phyloP scores from a whole-genome alignment of 2,113 vertebrate genomes.

The Eublepharis macularius region DNA sequence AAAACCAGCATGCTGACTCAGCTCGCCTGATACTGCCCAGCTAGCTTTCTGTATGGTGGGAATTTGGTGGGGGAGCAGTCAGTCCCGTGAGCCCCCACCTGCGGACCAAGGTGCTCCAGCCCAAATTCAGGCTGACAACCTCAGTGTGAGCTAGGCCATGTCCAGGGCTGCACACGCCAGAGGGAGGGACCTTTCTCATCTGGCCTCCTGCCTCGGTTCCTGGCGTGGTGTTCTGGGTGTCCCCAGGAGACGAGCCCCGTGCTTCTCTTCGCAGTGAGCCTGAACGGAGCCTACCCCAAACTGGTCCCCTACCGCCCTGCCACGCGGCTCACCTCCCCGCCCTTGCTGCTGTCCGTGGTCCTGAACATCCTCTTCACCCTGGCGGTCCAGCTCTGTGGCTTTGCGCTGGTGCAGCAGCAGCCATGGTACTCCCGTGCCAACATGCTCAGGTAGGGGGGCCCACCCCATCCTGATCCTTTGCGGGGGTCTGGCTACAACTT shows the following conservation, averaged over 20 bases:
- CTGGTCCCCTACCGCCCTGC: constrained; percentile 78
- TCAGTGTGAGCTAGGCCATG: neutral
- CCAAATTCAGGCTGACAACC: neutral
- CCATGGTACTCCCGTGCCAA: constrained; percentile 70
- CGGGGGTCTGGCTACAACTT: too few relatives aligned
- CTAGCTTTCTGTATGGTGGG: neutral
- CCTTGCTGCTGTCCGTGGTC: constrained; percentile 77
- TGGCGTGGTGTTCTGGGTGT: neutral
- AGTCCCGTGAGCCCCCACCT: neutral
- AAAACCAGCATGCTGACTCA: too few relatives aligned
- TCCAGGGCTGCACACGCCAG: too few relatives aligned
- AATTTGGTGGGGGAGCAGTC: neutral
- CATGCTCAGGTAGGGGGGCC: constrained; percentile 48
- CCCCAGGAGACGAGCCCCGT: neutral
- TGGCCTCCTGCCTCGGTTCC: neutral
- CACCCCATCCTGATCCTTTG: too few relatives aligned
- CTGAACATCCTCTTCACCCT: constrained; percentile 79
- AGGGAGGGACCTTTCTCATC: neutral
- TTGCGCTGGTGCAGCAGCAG: constrained; percentile 77
- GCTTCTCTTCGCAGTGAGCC: constrained; percentile 74
- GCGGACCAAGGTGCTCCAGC: neutral
- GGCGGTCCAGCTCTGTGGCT: constrained; percentile 73
- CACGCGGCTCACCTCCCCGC: constrained; percentile 75
- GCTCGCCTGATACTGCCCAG: too few relatives aligned
- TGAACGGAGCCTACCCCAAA: constrained; percentile 77